Evolutionary conservation across 2,113 vertebrate species (phyloP).

Genomic region (Labeo rohita): DNA sequence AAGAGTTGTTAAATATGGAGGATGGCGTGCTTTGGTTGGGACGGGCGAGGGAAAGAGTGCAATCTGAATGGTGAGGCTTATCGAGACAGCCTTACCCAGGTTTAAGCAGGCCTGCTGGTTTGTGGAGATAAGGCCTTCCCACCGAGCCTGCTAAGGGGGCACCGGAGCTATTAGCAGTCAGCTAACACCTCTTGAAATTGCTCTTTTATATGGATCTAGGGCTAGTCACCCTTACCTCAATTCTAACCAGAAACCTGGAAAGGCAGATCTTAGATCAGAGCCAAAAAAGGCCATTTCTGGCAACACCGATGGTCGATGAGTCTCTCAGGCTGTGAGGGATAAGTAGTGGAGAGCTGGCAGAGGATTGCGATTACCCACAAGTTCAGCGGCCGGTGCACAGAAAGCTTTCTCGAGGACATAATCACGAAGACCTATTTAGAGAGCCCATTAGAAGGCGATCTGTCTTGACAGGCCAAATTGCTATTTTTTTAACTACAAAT

Average conservation of each 20-base stretch:
- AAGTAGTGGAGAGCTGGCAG: slow-evolving; percentile 23
- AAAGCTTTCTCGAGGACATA: not conserved
- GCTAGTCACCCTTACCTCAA: not conserved
- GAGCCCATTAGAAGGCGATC: not conserved
- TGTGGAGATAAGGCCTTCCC: slow-evolving; percentile 48
- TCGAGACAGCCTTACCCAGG: slow-evolving; percentile 26
- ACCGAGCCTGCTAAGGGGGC: slow-evolving; percentile 37
- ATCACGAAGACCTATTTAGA: slow-evolving; percentile 20
- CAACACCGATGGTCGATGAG: not conserved
- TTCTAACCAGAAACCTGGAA: not conserved
- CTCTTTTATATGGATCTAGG: not conserved
- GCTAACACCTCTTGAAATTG: not conserved
- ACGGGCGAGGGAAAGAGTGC: slow-evolving; percentile 18
- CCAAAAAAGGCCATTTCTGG: slow-evolving; percentile 8
- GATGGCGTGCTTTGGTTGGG: slow-evolving; percentile 24
- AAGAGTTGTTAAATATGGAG: slow-evolving; percentile 52
- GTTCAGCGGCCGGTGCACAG: not conserved
- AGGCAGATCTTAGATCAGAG: not conserved
- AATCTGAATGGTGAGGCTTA: slow-evolving; percentile 44
- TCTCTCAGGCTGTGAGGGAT: slow-evolving; percentile 10
- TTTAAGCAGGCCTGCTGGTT: slow-evolving; percentile 53
- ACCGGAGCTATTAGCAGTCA: slow-evolving; percentile 21
- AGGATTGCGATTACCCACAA: slow-evolving; percentile 18
- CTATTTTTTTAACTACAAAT: slow-evolving; percentile 14
- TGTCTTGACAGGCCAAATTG: slow-evolving; percentile 15